Evolutionary conservation across 1,140 invertebrate species (phyloP), one percentile per base, ranked within the genome.

Genomic region (Euura lappo): DNA sequence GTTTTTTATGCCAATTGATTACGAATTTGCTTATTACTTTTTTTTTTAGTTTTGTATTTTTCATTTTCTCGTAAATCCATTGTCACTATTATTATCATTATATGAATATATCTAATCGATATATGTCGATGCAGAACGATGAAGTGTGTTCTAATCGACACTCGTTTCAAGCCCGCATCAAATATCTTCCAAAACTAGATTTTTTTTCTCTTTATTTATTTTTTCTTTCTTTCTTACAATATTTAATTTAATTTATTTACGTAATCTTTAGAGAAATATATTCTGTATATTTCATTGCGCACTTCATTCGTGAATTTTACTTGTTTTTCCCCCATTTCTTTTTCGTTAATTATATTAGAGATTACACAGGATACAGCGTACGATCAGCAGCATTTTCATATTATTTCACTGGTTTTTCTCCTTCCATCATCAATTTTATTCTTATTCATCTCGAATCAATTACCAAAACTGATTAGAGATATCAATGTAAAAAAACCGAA

Each of bases 121-220:
- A 70, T 70, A 44, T 70, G 44, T 47, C n/a, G 69, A 45, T 47
- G 69, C 69, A 45, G 69, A 47, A 45, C 69, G 69, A 70, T 47
- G 69, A 70, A 45, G 69, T 70, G 69, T 47, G 43, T 43, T 70
- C 46, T 47, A 13, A 47, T 47, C 76, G 71, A 74, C 67, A 67
- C 69, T 68, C 70, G 70, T 72, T 72, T 71, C 65, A 68, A 68
- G 69, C 72, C 68, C 76, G 42, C 73, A 67, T 78, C 60, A 78
- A 76, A 78, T 78, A 76, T 78, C 69, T 72, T 78, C 75, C 73
- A 78, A 78, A 78, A 78, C 73, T 78, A 78, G 72, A 78, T 76
- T 72, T 75, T 79, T 74, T 78, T 72, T 44, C 10, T 8, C 68
- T 67, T 76, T 74, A 78, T 68, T 74, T 65, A 45, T 45, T 51